Percentiles rank a stretch among this genome's conserved stretches.
These are phyloP conservation scores for Macrophya annulata DNA, from an alignment of 2,888 invertebrate genomes.

Conservation along the genomic window DNA sequence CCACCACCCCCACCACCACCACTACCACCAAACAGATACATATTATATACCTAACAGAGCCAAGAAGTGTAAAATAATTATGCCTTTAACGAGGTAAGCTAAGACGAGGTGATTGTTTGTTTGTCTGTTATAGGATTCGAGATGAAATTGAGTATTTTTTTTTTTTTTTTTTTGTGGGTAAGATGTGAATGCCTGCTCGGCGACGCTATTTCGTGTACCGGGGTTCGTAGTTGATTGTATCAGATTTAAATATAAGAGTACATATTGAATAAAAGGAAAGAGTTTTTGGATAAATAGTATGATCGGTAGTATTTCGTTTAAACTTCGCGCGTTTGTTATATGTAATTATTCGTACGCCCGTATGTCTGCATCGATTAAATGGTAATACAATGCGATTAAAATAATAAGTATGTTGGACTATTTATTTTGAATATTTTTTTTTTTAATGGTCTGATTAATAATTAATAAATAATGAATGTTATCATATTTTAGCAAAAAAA, in stretches of 20 bases:
- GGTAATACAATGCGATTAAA: conserved; percentile 23
- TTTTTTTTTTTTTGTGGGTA: conserved; percentile 75
- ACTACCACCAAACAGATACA: conserved; percentile 59
- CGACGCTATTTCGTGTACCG: conserved; percentile 77
- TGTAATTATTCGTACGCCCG: conserved; percentile 33
- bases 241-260: conserved; percentile 52
- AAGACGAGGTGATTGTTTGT: conserved; percentile 76
- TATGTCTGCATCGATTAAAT: conserved; percentile 35
- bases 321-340: conserved; percentile 36
- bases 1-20: conserved; percentile 63
- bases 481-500: background rate
- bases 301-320: conserved; percentile 44
- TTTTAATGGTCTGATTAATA: conserved; percentile 23
- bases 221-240: conserved; percentile 62
- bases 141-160: conserved; percentile 72
- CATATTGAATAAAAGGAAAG: conserved; percentile 40
- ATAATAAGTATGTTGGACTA: conserved; percentile 20
- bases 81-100: conserved; percentile 76
- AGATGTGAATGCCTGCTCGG: conserved; percentile 77
- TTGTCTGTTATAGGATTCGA: conserved; percentile 77
- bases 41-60: conserved; percentile 60
- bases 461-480: conserved; percentile 30
- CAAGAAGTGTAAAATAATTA: conserved; percentile 75
- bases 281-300: conserved; percentile 42
- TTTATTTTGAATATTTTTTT: conserved; percentile 31